Conservation (phyloP, 1,140 invertebrate species). For the Cephus cinctus region DNA sequence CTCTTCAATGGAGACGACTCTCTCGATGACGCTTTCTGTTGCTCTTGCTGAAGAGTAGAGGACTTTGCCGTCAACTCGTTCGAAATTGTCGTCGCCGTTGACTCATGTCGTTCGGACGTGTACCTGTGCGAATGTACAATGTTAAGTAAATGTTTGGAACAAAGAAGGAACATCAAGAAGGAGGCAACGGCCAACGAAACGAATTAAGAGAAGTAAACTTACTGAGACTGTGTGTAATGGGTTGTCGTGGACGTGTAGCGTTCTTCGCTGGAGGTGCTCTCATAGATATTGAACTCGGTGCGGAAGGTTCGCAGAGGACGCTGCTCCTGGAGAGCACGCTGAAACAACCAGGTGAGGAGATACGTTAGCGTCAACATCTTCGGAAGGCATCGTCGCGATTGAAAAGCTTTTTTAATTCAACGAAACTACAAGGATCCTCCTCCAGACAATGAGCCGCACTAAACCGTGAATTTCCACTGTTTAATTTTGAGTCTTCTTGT, state of each 20-base stretch:
- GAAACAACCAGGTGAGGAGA: slow-evolving; percentile 42
- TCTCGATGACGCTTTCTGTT: slow-evolving; percentile 28
- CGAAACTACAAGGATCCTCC: no score
- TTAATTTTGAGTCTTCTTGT: no score
- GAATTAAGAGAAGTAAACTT: slow-evolving; percentile 38
- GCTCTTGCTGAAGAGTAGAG: no score
- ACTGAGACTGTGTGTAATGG: slow-evolving; percentile 60
- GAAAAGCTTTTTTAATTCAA: no score
- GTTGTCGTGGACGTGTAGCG: slow-evolving; percentile 62
- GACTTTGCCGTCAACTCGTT: no score
- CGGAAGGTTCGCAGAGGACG: slow-evolving; percentile 72
- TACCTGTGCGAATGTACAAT: slow-evolving; percentile 36
- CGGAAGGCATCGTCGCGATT: no score
- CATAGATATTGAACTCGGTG: slow-evolving; percentile 74
- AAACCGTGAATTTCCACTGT: no score
- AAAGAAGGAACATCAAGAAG: no score
- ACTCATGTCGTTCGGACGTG: slow-evolving; percentile 39
- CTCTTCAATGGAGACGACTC: slow-evolving; percentile 34
- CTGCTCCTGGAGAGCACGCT: slow-evolving; percentile 68
- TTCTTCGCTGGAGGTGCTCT: slow-evolving; percentile 65
- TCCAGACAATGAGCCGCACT: no score
- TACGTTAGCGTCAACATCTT: slow-evolving; percentile 41
- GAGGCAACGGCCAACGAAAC: no score
- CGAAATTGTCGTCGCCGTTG: slow-evolving; percentile 33
- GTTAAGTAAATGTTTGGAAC: no score